Conservation (phyloP, 1,140 invertebrate genomes). For the Trinorchestia longiramus region DNA sequence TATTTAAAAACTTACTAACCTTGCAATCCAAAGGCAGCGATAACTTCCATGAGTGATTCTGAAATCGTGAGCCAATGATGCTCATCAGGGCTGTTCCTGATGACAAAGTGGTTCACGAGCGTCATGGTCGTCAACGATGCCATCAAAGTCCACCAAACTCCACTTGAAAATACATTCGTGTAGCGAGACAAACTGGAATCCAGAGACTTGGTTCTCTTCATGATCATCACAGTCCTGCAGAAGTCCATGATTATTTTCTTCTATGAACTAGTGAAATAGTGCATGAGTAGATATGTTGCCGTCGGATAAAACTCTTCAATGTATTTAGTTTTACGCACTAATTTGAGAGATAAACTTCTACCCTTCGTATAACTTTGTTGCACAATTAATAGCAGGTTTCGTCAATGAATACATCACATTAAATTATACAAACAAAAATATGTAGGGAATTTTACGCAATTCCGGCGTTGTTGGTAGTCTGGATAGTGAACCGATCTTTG, state of each 20-base stretch:
- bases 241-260: background rate
- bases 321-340: no score
- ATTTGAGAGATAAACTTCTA: no score
- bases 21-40: background rate
- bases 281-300: no score
- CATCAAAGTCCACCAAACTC: background rate
- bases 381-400: no score
- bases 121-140: background rate
- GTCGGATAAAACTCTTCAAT: no score
- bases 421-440: no score
- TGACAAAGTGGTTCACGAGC: background rate
- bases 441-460: no score
- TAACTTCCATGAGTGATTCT: background rate
- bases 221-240: background rate
- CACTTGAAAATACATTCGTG: background rate
- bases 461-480: no score
- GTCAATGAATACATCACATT: no score
- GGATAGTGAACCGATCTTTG: no score
- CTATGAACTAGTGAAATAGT: background rate
- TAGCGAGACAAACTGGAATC: conserved; percentile 15
- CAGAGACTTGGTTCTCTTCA: background rate
- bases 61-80: background rate
- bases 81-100: background rate
- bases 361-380: no score
- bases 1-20: background rate